phyloP scores from a whole-genome alignment of 2,113 vertebrate species.

The Macquaria ambigua region DNA sequence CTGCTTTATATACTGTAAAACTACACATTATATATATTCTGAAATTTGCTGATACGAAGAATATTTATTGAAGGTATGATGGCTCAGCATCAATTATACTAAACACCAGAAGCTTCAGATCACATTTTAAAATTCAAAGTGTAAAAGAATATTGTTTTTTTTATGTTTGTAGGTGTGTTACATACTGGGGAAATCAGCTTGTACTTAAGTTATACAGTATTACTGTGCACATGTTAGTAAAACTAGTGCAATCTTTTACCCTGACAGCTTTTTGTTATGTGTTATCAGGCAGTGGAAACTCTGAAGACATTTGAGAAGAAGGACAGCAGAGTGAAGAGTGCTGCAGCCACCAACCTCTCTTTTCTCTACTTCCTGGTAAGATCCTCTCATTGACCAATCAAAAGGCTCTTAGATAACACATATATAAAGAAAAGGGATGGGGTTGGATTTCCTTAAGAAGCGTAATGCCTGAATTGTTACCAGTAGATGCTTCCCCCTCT shows the following conservation, averaged over 20 bases:
- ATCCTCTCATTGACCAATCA: not conserved
- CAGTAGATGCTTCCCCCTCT: not conserved
- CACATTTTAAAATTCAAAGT: not conserved
- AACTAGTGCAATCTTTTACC: not conserved
- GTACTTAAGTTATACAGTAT: not conserved
- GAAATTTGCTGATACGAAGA: not conserved
- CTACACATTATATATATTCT: not conserved
- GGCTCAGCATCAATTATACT: not conserved
- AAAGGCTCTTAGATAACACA: not conserved
- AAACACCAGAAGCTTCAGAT: not conserved
- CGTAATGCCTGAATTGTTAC: not conserved
- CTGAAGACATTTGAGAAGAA: conserved; percentile 98
- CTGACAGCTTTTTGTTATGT: not conserved
- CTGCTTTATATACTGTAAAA: not conserved
- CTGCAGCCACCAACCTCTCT: conserved; percentile 96
- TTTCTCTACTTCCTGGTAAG: conserved; percentile 95
- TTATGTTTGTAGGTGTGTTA: conserved; percentile 18
- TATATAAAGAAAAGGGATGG: not conserved
- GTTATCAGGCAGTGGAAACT: conserved; percentile 91
- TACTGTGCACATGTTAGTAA: not conserved
- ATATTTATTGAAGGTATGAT: not conserved
- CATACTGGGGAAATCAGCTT: not conserved
- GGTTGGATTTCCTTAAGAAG: not conserved
- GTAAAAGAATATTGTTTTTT: not conserved
- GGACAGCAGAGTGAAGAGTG: conserved; percentile 96